Conservation (phyloP, 2,888 invertebrate species). For the Ophioninae sp. region DNA sequence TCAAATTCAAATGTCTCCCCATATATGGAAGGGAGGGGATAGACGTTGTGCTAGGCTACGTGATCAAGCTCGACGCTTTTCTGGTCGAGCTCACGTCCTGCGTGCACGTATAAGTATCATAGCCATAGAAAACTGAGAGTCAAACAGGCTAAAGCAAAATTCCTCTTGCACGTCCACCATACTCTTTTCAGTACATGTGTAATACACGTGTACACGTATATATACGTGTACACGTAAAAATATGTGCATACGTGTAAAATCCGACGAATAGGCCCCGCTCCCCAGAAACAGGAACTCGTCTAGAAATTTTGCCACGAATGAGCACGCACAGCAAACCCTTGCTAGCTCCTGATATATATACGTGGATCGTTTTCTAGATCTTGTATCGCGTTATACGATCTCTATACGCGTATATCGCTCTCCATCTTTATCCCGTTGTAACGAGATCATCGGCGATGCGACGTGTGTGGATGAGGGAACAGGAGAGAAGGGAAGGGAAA, state of each 20-base stretch:
- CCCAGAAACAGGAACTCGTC: conserved; percentile 40
- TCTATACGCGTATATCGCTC: conserved; percentile 6
- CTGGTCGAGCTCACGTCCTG: conserved; percentile 40
- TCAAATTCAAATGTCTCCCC: background rate
- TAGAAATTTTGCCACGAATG: conserved; percentile 24
- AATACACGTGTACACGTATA: background rate
- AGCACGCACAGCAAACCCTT: conserved; percentile 34
- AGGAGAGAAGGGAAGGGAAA: background rate
- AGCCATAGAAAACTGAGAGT: conserved; percentile 26
- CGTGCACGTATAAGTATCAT: conserved; percentile 5
- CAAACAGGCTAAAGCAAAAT: conserved; percentile 36
- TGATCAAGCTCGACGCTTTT: conserved; percentile 32
- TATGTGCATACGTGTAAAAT: background rate
- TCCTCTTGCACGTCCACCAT: conserved; percentile 25
- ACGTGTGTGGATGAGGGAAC: conserved; percentile 16
- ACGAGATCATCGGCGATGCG: conserved; percentile 67
- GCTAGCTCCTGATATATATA: conserved; percentile 28
- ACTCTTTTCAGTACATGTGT: conserved; percentile 8
- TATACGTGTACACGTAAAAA: background rate
- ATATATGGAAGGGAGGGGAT: conserved; percentile 10
- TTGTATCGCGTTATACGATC: conserved; percentile 68
- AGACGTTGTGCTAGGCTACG: conserved; percentile 44
- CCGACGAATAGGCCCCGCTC: conserved; percentile 19
- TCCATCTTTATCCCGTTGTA: conserved; percentile 53
- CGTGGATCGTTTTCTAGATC: conserved; percentile 65